Base-by-base conservation (phyloP, 2,797 vertebrate species). In the Neosilurus hyrtlii region DNA sequence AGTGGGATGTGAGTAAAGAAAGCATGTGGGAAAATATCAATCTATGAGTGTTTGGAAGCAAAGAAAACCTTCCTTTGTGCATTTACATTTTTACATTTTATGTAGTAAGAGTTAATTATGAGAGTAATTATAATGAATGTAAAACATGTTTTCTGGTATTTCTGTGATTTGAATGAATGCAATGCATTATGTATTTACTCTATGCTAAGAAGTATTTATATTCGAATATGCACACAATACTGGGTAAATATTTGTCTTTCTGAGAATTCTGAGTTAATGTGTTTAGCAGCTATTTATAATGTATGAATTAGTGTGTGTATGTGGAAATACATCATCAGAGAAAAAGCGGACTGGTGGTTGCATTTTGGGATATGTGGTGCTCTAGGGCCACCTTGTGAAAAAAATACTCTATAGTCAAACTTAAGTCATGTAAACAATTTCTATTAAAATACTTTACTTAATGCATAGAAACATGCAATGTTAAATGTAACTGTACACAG, bases 301-400 rank as follows among this genome's bases (percentile, higher is more conserved):
- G 71, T 54, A 54, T 16, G 49, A 56, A 71, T 63, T 74, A 54
- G 57, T 9, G 30, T 22, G 56, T 22, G 51, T 82, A 30, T 80
- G 30, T 43, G 30, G 37, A 68, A 61, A 81, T 35, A 20, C 24
- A 61, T 43, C 24, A 49, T 16, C 24, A 66, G 26, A 59, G 37
- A 62, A 62, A 75, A 61, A 35, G 51, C 14, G 61, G 52, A 67
- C 11, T 59, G 2, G 9, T 61, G 3, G 11, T 59, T 51, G 9
- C 51, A 37, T 65, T 76, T 83, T 77, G 30, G 18, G 2, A 20
- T 87, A n/a, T 57, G 76, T 87, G 87, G 90, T 85, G 81, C 87
- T 86, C 51, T 86, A 91, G 87, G 54, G 91, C 90, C 93, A 86
- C 89, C 91, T 16, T 88, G 93, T 93, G 94, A 92, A 72, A n/a